phyloP scores from a whole-genome alignment of 1,140 invertebrate species.

The Heliconius nattereri region DNA sequence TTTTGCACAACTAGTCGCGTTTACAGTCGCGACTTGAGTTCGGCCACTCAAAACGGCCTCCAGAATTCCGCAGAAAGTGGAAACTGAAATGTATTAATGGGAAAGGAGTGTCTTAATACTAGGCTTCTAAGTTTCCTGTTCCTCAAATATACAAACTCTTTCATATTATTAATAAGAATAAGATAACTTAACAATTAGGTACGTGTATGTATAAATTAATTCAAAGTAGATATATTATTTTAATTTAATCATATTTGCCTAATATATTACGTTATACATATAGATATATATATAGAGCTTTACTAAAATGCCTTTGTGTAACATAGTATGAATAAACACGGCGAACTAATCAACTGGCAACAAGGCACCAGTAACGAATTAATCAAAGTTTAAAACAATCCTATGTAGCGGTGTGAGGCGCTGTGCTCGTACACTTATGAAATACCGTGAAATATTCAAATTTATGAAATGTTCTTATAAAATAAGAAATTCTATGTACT shows the following conservation, averaged over 20 bases:
- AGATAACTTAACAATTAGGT: too few relatives aligned
- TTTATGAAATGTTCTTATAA: not conserved
- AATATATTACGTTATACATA: not conserved
- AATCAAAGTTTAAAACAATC: slow-evolving; percentile 79
- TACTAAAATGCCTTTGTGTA: not conserved
- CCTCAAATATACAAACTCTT: too few relatives aligned
- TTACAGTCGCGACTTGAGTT: too few relatives aligned
- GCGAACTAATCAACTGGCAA: slow-evolving; percentile 67
- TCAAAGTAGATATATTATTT: not conserved
- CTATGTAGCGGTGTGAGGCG: slow-evolving; percentile 59
- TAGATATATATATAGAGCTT: not conserved
- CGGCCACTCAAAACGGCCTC: too few relatives aligned
- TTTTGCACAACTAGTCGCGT: too few relatives aligned
- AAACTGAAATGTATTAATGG: too few relatives aligned
- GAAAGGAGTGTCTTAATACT: too few relatives aligned
- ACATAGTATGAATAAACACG: slow-evolving; percentile 44
- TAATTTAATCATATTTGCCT: not conserved
- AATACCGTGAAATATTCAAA: slow-evolving; percentile 3
- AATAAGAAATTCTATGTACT: not conserved
- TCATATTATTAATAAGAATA: too few relatives aligned
- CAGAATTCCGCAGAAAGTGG: too few relatives aligned
- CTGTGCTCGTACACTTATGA: slow-evolving; percentile 26
- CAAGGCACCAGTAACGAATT: slow-evolving; percentile 69
- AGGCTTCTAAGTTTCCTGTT: too few relatives aligned
- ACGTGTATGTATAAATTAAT: too few relatives aligned